These are phyloP conservation scores for Psilopogon haemacephalus DNA, from an alignment of 2,113 vertebrate genomes.

Conservation along the genomic window DNA sequence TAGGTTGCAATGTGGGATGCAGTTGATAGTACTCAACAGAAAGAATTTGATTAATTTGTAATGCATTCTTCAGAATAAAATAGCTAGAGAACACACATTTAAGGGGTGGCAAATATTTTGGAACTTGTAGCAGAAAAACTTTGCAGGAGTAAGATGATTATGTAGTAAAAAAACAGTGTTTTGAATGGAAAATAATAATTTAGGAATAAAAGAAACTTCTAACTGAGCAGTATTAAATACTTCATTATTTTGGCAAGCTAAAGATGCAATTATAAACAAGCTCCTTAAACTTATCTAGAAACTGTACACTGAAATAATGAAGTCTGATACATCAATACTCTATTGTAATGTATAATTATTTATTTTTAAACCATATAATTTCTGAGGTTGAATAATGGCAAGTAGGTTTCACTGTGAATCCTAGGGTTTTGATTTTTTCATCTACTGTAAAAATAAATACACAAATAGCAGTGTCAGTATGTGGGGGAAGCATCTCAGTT, in stretches of 20 bases:
- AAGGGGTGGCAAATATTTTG: not conserved
- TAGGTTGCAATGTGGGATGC: not conserved
- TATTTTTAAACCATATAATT: not conserved
- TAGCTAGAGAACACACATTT: not conserved
- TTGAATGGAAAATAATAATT: not conserved
- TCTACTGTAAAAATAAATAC: not conserved
- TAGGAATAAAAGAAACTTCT: not conserved
- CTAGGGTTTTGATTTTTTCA: not conserved
- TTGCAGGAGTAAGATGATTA: not conserved
- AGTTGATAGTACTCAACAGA: accelerated
- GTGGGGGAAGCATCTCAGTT: not conserved
- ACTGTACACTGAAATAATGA: not conserved
- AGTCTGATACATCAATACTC: not conserved
- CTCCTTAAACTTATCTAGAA: not conserved
- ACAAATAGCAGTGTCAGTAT: not conserved
- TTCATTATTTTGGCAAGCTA: not conserved
- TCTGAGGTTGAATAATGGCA: not conserved
- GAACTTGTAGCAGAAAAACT: not conserved
- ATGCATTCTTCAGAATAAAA: not conserved
- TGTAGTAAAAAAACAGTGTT: not conserved
- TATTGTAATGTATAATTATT: not conserved
- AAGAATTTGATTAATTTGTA: not conserved
- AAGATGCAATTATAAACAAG: not conserved
- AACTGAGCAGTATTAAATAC: not conserved
- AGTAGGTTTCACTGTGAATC: not conserved